Base-by-base conservation (phyloP, 2,113 vertebrate species). In the Stomatorhinus ivindoensis region DNA sequence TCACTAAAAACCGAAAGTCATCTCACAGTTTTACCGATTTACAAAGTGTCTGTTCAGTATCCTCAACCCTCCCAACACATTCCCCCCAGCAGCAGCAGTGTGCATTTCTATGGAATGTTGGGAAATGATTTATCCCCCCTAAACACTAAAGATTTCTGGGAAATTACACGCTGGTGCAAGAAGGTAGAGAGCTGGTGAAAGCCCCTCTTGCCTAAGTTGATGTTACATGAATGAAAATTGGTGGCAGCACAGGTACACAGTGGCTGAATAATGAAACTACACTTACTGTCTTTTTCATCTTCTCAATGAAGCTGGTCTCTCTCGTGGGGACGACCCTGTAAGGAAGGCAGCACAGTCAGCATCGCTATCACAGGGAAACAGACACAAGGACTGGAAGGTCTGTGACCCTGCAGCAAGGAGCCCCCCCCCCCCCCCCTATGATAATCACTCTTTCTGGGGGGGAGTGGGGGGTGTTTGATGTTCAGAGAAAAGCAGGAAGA, bases 261-360 rank as follows among this genome's bases (percentile, higher is more conserved):
- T 15, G 27, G 50, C 2, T 19, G 11, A 87, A 39, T 35, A 39
- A 76, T 10, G 31, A 51, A 51, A 46, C 4, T 6, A 27, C 2
- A 93, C 97, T 97, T 94, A 99, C 98, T 24, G 97, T 99, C 95
- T 99, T 99, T 94, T 99, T 99, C 98, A 99, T 99, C 94, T 99
- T 99, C 91, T 99, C 98, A 46, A 99, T 96, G 88, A 99, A 99
- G 95, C 97, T 99, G 69, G 96, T 97, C 31, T 99, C 98, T 91
- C 96, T 97, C 73, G 91, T 90, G 0, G 96, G 91, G 17, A 94
- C 89, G 53, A 89, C 83, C 93, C 98, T 99, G 93, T 69, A 95
- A 93, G 3, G 86, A 73, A 44, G 50, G 83, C 44, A 90, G n/a
- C 90, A 24, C 4, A 50, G 35, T 86, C 4, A 89, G 51, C 24